Conservation (phyloP, 2,113 vertebrate genomes). For the Dinomys branickii region DNA sequence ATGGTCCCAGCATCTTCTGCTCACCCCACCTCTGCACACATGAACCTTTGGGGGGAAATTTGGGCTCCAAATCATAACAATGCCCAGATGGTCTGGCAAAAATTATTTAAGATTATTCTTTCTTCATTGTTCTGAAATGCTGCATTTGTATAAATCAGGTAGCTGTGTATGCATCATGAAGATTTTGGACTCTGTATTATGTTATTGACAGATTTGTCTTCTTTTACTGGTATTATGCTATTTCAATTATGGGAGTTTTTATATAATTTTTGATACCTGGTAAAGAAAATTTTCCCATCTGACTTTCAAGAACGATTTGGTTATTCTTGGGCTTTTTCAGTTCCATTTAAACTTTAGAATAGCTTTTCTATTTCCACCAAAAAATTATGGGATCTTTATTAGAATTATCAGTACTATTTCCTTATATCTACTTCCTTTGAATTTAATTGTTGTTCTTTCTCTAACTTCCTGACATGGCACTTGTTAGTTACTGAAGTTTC, state of each 20-base stretch:
- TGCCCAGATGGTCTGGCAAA: neutral
- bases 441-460: neutral
- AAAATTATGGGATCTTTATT: neutral
- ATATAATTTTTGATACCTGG: neutral
- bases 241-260: neutral
- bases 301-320: neutral
- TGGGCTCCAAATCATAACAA: neutral
- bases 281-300: neutral
- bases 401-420: neutral
- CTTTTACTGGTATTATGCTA: neutral
- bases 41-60: neutral
- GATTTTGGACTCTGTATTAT: neutral
- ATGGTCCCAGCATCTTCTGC: neutral
- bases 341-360: slow-evolving; percentile 15
- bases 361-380: neutral
- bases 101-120: neutral
- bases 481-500: neutral
- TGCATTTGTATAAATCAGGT: neutral
- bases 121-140: neutral
- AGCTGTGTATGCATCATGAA: neutral
- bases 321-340: neutral
- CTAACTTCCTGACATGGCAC: neutral
- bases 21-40: neutral
- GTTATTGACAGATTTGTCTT: neutral
- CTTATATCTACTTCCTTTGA: neutral